phyloP scores from a whole-genome alignment of 2,113 vertebrate species.

The Platichthys flesus region DNA sequence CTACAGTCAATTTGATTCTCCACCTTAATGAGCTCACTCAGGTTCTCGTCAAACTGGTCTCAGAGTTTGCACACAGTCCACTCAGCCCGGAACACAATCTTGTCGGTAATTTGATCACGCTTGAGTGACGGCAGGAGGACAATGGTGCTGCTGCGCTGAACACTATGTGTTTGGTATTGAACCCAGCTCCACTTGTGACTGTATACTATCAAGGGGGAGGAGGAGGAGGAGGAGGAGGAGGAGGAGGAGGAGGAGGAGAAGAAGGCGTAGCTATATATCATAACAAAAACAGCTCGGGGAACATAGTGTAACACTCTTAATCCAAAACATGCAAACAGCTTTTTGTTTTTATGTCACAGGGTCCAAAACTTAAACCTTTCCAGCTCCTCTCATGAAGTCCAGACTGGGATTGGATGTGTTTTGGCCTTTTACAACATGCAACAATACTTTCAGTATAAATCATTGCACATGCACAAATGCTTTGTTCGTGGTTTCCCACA shows the following conservation, averaged over 20 bases:
- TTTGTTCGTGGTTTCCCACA: too few species aligned
- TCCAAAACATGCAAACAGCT: slow-evolving; percentile 5
- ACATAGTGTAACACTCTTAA: slow-evolving; percentile 13
- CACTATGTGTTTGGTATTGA: neutral
- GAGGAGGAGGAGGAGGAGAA: too few species aligned
- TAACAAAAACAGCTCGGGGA: neutral
- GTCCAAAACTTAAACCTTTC: neutral
- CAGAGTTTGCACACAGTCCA: neutral
- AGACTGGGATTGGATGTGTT: neutral
- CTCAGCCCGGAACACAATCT: slow-evolving; percentile 5
- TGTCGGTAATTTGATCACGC: slow-evolving; percentile 9
- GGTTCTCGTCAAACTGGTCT: slow-evolving; percentile 4
- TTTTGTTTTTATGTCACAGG: neutral
- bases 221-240: neutral
- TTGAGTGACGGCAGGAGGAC: slow-evolving; percentile 5
- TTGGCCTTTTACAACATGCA: neutral
- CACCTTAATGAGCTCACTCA: neutral
- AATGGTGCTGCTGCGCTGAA: neutral
- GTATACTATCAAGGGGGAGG: neutral
- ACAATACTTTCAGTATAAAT: neutral
- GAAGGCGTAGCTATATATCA: too few species aligned
- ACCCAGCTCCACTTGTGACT: slow-evolving; percentile 7
- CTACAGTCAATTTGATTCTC: slow-evolving; percentile 10
- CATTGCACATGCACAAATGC: neutral
- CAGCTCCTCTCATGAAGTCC: neutral